Base-by-base conservation (phyloP, 1,140 invertebrate genomes). In the Akabosia matsudoensis region DNA sequence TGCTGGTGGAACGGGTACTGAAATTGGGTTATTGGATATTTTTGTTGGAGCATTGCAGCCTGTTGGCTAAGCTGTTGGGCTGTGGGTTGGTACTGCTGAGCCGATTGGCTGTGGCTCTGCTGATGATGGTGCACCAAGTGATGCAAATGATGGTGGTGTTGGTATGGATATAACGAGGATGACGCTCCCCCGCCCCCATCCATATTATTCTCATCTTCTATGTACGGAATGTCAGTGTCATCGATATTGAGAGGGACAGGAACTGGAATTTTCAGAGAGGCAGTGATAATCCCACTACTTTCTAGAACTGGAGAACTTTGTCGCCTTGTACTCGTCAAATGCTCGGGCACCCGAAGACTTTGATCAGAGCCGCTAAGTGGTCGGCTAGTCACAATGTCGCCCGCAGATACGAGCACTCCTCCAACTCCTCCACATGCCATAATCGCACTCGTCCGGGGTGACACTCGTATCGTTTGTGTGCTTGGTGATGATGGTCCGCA, bases 151-250 rank as follows among this genome's bases (percentile, higher is more conserved):
- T 67, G 61, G 13, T 4, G 28, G 24, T 67, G 61, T 28, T 67
- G 61, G 7, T 67, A 22, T 13, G 54, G 54, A 56, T 56, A 22
- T 3, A 16, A 4, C 22, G 54, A 16, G 10, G 54, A 13, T 1
- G 31, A 2, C 4, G 7, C 31, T 37, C 16, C 31, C 16, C 16
- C 24, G 1, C 2, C 14, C 31, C 10, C 28, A 1, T 56, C 56
- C 64, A 52, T 45, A 33, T 26, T 70, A 22, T 80, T 70, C 78
- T 76, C 78, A 77, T 92, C 91, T 82, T 92, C 90, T 81, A 91
- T 91, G 79, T 87, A 92, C 45, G 90, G 90, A 85, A 92, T 91
- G 84, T 91, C 90, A 28, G 87, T 84, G 82, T 91, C 90, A 79
- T 91, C 88, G 72, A 89, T 83, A 78, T 87, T 88, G 22, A 88